A percentile compares a stretch with the other conserved stretches of the same genome.
These are phyloP conservation scores for Pachliopta kotzebuea DNA, from an alignment of 2,888 invertebrate genomes.

Conservation along the genomic window DNA sequence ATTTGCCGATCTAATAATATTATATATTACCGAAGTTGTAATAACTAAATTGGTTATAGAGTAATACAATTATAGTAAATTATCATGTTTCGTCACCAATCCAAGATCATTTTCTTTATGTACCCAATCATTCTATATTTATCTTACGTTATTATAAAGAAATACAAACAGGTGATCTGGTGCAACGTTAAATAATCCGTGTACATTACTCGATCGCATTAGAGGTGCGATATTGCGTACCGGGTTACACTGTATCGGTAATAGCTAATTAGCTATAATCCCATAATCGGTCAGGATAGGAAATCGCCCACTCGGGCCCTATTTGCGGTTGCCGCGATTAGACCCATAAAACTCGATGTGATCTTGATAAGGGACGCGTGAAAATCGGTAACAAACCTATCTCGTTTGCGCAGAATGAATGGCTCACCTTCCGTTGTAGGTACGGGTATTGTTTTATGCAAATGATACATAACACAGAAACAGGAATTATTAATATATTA, in stretches of 20 bases:
- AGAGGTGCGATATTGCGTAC: conserved; percentile 45
- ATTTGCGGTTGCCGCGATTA: conserved; percentile 73
- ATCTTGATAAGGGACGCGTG: conserved; percentile 76
- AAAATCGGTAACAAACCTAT: conserved; percentile 57
- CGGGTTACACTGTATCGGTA: conserved; percentile 65
- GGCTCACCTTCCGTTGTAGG: conserved; percentile 12
- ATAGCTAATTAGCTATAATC: conserved; percentile 78
- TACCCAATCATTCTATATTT: neutral
- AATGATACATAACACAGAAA: neutral
- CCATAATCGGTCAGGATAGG: conserved; percentile 77
- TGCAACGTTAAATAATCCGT: conserved; percentile 11
- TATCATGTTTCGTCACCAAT: too few species aligned
- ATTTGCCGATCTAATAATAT: too few species aligned
- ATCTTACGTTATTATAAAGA: neutral
- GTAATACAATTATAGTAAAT: too few species aligned
- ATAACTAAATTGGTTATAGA: too few species aligned
- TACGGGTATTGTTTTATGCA: conserved; percentile 2
- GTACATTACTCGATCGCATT: conserved; percentile 18
- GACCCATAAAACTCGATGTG: conserved; percentile 74
- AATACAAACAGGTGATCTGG: neutral
- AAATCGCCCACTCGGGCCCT: conserved; percentile 73
- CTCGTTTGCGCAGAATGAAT: conserved; percentile 31
- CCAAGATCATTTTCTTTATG: neutral
- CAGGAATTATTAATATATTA: neutral
- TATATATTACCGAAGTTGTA: too few species aligned